These are phyloP conservation scores for Danio aesculapii DNA, from an alignment of 2,797 vertebrate species.

Conservation along the genomic window DNA sequence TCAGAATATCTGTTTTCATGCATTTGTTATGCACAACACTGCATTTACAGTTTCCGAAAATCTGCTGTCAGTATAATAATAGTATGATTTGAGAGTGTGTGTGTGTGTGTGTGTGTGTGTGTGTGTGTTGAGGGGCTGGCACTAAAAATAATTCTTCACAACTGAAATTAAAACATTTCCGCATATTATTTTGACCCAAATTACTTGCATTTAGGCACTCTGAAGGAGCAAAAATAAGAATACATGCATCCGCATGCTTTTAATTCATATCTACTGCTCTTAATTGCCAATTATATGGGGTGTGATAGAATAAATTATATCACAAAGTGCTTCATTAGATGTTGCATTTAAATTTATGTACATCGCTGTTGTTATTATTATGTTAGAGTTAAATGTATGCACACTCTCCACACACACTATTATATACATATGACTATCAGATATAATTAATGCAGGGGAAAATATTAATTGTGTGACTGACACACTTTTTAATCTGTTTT, in stretches of 20 bases:
- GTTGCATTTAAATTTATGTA: background rate
- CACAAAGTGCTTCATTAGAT: conserved; percentile 18
- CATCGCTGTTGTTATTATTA: background rate
- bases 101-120: no score
- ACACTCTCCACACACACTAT: background rate
- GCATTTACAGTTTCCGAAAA: no score
- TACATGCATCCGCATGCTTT: background rate
- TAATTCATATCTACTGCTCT: background rate
- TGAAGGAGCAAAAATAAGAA: background rate
- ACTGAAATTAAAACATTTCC: background rate
- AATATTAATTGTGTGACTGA: conserved; percentile 2
- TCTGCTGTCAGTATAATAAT: no score
- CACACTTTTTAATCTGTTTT: background rate
- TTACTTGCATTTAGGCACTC: background rate
- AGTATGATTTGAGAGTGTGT: no score
- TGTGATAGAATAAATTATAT: conserved; percentile 34
- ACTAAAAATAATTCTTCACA: background rate
- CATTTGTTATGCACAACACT: background rate
- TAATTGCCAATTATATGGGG: conserved; percentile 13
- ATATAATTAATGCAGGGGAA: background rate
- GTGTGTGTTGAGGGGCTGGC: background rate
- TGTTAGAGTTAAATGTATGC: background rate
- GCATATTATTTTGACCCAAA: background rate
- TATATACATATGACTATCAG: background rate
- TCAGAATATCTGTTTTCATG: background rate